A percentile compares a stretch with the other conserved stretches of the same genome.
Conservation (phyloP, 1,140 invertebrate genomes). For the Phortica variegata region DNA sequence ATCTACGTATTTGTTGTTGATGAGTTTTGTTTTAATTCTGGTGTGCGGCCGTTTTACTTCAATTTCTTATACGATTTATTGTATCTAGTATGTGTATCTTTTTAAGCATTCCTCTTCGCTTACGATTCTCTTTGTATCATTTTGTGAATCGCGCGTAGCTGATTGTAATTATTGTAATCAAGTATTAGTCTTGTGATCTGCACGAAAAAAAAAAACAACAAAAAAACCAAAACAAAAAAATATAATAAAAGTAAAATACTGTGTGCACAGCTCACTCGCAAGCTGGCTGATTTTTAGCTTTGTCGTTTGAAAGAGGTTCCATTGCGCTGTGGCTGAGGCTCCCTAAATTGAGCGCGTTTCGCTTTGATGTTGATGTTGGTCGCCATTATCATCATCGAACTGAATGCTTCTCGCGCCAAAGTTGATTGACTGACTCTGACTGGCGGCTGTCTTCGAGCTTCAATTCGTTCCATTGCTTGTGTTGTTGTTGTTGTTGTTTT, state of each 20-base stretch:
- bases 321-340: no score
- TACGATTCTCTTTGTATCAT: slow-evolving; percentile 6
- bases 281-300: no score
- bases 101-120: neutral
- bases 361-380: slow-evolving; percentile 32
- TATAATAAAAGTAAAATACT: no score
- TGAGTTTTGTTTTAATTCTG: slow-evolving; percentile 55
- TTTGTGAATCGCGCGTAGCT: slow-evolving; percentile 53
- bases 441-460: no score
- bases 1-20: slow-evolving; percentile 30
- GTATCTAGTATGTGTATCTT: neutral
- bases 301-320: no score
- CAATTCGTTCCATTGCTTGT: no score
- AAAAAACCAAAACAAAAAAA: no score
- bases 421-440: slow-evolving; percentile 40
- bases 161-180: slow-evolving; percentile 57
- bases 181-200: slow-evolving; percentile 20
- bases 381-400: slow-evolving; percentile 24
- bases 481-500: slow-evolving; percentile 22
- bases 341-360: slow-evolving; percentile 38
- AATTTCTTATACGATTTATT: slow-evolving; percentile 52
- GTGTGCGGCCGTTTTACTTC: slow-evolving; percentile 46
- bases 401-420: slow-evolving; percentile 22
- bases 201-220: no score
- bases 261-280: no score